Evolutionary conservation across 2,113 vertebrate species (phyloP).

Genomic region (Pelusios castaneus): DNA sequence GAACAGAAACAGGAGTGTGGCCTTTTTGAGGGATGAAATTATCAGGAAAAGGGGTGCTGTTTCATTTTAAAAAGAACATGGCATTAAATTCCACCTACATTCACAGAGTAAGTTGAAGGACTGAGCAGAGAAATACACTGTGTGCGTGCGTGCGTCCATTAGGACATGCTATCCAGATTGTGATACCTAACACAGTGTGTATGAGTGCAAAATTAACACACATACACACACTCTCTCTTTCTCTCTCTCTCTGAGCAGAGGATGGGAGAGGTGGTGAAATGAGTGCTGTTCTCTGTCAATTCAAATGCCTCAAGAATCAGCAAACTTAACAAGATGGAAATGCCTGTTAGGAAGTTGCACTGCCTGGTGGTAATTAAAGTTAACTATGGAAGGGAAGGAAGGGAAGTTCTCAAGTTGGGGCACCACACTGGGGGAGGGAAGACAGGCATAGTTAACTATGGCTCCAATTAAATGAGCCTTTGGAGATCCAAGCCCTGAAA

Average conservation of each 20-base stretch:
- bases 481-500: background rate
- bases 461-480: background rate
- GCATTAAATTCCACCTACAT: background rate
- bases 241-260: no score
- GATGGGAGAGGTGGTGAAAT: background rate
- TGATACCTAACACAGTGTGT: background rate
- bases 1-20: background rate
- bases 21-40: background rate
- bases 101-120: background rate
- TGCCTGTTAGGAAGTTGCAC: constrained; percentile 2
- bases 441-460: background rate
- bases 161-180: background rate
- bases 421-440: constrained; percentile 2
- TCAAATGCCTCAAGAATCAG: background rate
- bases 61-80: background rate
- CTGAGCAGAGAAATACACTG: background rate
- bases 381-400: constrained; percentile 11
- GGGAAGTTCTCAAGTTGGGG: constrained; percentile 17
- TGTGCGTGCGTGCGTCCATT: no score
- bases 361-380: constrained; percentile 30
- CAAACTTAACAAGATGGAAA: background rate
- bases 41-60: background rate
- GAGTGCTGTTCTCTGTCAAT: background rate
- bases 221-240: background rate
- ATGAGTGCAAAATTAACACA: background rate